Conservation (phyloP, 2,797 vertebrate genomes). For the Danio tinwini region DNA sequence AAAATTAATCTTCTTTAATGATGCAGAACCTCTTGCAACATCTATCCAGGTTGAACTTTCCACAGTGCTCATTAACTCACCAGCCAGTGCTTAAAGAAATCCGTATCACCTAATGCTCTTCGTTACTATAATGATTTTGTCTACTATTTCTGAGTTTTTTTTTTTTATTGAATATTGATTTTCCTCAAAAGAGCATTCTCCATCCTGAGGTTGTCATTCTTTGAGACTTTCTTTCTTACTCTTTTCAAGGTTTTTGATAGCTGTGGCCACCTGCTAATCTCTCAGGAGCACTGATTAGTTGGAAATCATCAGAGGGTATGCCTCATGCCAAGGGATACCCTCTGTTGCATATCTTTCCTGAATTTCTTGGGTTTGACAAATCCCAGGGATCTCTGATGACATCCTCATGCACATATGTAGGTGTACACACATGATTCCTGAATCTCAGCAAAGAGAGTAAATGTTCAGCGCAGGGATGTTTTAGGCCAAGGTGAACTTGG, state of each 20-base stretch:
- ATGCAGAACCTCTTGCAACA: not conserved
- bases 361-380: constrained; percentile 18
- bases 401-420: not conserved
- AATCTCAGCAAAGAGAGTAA: not conserved
- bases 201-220: not conserved
- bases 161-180: not conserved
- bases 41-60: constrained; percentile 5
- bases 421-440: not conserved
- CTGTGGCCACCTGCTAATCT: constrained; percentile 28
- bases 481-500: constrained; percentile 59
- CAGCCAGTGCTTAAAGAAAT: not conserved
- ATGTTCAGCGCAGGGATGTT: constrained; percentile 39
- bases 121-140: constrained; percentile 21
- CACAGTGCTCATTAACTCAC: constrained; percentile 3
- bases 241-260: not conserved
- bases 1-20: not conserved
- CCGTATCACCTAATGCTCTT: not conserved
- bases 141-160: not conserved
- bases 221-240: not conserved
- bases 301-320: no score
- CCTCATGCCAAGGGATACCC: constrained; percentile 15
- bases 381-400: constrained; percentile 9
- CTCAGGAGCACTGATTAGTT: constrained; percentile 50
- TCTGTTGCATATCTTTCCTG: constrained; percentile 14
- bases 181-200: not conserved